Percentiles rank a stretch among this genome's conserved stretches.
phyloP scores from a whole-genome alignment of 2,888 invertebrate genomes.

The Panorpa germanica region DNA sequence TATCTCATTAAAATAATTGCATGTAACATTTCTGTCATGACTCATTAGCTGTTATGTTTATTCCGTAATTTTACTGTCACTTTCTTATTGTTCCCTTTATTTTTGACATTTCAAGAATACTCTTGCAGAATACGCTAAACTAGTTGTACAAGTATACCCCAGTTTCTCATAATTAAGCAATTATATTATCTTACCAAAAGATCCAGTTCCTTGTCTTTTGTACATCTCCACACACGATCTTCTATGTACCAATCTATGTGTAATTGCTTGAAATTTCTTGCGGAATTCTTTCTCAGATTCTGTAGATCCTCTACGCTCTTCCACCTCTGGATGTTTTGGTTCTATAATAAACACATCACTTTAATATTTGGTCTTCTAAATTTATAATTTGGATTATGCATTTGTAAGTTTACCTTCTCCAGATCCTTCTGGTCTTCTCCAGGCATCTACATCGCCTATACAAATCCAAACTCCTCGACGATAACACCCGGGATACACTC shows the following conservation, averaged over 20 bases:
- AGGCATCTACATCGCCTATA: slow-evolving; percentile 52
- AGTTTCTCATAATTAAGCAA: too few relatives aligned
- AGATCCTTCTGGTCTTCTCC: slow-evolving; percentile 32
- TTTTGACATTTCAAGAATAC: too few relatives aligned
- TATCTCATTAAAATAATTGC: too few relatives aligned
- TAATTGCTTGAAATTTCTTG: slow-evolving; percentile 68
- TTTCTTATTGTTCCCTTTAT: too few relatives aligned
- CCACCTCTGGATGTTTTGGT: slow-evolving; percentile 16
- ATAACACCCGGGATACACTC: slow-evolving; percentile 58
- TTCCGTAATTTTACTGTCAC: too few relatives aligned
- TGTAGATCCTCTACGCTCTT: slow-evolving; percentile 39
- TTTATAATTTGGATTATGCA: too few relatives aligned
- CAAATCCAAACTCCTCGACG: slow-evolving; percentile 54
- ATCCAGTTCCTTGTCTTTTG: slow-evolving; percentile 60
- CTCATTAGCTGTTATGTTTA: too few relatives aligned
- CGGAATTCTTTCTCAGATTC: slow-evolving; percentile 75
- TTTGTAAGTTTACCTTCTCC: slow-evolving; percentile 18
- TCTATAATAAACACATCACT: too few relatives aligned
- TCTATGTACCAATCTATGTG: slow-evolving; percentile 76
- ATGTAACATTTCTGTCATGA: too few relatives aligned
- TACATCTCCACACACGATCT: slow-evolving; percentile 84
- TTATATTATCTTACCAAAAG: slow-evolving; percentile 49
- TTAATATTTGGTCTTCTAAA: too few relatives aligned
- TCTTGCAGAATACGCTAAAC: too few relatives aligned
- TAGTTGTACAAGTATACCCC: too few relatives aligned